Base-by-base conservation (phyloP, 2,888 invertebrate genomes). In the Cataglyphis rosenhaueri region DNA sequence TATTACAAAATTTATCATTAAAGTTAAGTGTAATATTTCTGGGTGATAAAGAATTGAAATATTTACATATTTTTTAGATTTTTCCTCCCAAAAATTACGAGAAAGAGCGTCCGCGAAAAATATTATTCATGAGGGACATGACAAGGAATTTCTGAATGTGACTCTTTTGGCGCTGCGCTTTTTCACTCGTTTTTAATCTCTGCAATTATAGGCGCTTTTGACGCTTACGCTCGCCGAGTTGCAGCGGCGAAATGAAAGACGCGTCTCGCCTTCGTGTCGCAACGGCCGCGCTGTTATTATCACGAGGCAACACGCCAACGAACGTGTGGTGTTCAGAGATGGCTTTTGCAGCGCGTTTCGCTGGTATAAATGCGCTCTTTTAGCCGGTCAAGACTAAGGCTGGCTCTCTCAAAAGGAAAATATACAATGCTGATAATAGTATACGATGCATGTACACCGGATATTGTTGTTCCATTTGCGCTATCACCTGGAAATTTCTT, bases 171-270 rank as follows among this genome's bases (percentile, higher is more conserved):
- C 15, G 41, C 25, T 10, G 25, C n/a, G 21, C 15, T 52, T 70
- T 78, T 71, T 57, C 41, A 12, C 41, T 25, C 70, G 55, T 41
- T 57, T 38, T 55, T 76, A 76, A 76, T 57, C 73, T 71, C 73
- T 57, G 73, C 57, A 76, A 76, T 76, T 76, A 52, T 48, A 76
- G 55, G 38, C n/a, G 55, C 55, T 76, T 76, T 76, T 76, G 71
- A 52, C 41, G 55, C 18, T 48, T 48, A 48, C 48, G 8, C 44
- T 44, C 76, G 25, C 25, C 1, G 74, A 21, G 62, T 6, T 55
- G 41, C 76, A 29, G 21, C 41, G 41, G 15, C 55, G 59, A 68
- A 76, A 76, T 76, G 70, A 70, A 76, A 70, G 25, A 38, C 75
- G 25, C 52, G 71, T 65, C 71, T 64, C 25, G 52, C 35, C 35